Evolutionary conservation across 2,113 vertebrate species (phyloP).

Genomic region (Serranochromis macrocephalus): DNA sequence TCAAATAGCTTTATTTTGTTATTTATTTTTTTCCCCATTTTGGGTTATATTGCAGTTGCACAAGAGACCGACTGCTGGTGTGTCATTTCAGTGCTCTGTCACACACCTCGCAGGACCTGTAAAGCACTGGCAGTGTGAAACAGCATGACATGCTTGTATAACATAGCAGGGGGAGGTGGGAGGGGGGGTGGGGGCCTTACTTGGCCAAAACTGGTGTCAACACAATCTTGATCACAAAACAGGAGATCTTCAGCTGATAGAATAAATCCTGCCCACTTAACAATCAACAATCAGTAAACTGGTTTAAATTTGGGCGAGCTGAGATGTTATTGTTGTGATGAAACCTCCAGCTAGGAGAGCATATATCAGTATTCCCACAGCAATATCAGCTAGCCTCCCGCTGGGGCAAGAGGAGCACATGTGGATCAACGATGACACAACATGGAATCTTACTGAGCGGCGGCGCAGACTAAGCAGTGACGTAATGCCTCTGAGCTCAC

Average conservation of each 20-base stretch:
- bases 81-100: slow-evolving; percentile 27
- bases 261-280: slow-evolving; percentile 13
- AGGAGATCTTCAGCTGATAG: slow-evolving; percentile 2
- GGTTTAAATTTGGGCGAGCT: slow-evolving; percentile 31
- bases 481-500: slow-evolving; percentile 61
- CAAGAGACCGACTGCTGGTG: not conserved
- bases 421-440: slow-evolving; percentile 66
- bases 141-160: slow-evolving; percentile 36
- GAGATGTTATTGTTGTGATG: slow-evolving; percentile 40
- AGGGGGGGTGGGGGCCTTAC: not conserved
- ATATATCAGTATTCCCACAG: slow-evolving; percentile 48
- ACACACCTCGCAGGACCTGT: slow-evolving; percentile 11
- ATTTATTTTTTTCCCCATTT: not conserved
- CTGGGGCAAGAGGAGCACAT: slow-evolving; percentile 47
- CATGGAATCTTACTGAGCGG: slow-evolving; percentile 56
- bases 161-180: not conserved
- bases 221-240: not conserved
- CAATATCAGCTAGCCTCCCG: slow-evolving; percentile 45
- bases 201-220: slow-evolving; percentile 1
- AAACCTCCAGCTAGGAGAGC: slow-evolving; percentile 9
- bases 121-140: not conserved
- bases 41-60: slow-evolving; percentile 3
- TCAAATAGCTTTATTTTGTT: not conserved
- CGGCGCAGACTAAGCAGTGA: slow-evolving; percentile 48
- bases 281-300: slow-evolving; percentile 46